These are phyloP conservation scores for Dicerorhinus sumatrensis DNA, from an alignment of 2,113 vertebrate genomes.

Conservation along the genomic window DNA sequence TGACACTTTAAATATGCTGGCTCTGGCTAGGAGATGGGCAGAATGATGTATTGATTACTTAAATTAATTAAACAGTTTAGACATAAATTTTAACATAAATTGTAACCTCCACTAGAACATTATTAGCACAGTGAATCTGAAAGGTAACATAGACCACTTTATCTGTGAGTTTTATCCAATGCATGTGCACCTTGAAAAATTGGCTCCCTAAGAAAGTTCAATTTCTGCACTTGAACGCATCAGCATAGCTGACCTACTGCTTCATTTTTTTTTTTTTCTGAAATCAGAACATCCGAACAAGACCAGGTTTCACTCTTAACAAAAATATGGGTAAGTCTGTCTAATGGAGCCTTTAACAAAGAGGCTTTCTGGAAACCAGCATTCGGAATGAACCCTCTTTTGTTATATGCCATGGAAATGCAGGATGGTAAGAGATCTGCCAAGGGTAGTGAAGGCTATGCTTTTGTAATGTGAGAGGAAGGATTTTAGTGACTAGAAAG, in stretches of 20 bases:
- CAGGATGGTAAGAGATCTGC: rapidly evolving
- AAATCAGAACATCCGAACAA: not conserved
- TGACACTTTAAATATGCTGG: not conserved
- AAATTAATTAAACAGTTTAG: too few relatives aligned
- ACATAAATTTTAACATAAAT: not conserved
- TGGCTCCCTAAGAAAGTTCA: not conserved
- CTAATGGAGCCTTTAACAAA: not conserved
- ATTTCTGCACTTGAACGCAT: not conserved
- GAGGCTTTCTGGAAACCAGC: too few relatives aligned
- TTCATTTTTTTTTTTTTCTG: not conserved
- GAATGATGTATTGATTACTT: too few relatives aligned
- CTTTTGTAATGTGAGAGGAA: rapidly evolving
- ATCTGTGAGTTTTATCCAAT: too few relatives aligned
- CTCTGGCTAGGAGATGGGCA: not conserved
- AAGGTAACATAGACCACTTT: not conserved
- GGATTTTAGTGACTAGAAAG: not conserved
- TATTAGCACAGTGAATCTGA: not conserved
- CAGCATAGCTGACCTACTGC: rapidly evolving
- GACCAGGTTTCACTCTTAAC: too few relatives aligned
- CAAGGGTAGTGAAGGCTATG: rapidly evolving
- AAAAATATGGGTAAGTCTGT: not conserved
- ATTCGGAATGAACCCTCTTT: not conserved
- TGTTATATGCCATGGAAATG: not conserved
- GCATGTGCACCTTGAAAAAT: not conserved
- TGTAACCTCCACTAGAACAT: not conserved